Percentiles rank a stretch among this genome's conserved stretches.
phyloP scores from a whole-genome alignment of 1,140 invertebrate species.

The Bursaphelenchus mucronatus region DNA sequence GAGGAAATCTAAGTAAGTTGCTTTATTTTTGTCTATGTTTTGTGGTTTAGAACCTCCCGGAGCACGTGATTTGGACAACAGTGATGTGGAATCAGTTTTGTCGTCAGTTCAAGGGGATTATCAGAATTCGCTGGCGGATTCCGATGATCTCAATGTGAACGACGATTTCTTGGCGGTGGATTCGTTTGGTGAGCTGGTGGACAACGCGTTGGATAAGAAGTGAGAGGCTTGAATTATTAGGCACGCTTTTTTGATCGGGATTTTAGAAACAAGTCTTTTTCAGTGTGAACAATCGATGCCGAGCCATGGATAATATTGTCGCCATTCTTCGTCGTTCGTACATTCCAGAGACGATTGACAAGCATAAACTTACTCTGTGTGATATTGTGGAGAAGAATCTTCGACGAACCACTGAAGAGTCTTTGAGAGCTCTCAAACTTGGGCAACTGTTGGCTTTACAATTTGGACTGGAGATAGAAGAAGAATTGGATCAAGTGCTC shows the following conservation, averaged over 20 bases:
- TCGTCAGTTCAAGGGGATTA: slow-evolving; percentile 36
- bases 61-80: slow-evolving; percentile 31
- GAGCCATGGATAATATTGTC: slow-evolving; percentile 39
- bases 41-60: slow-evolving; percentile 6
- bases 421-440: slow-evolving; percentile 29
- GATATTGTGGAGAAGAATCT: slow-evolving; percentile 44
- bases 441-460: slow-evolving; percentile 35
- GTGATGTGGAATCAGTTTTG: slow-evolving; percentile 42
- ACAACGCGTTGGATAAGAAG: slow-evolving; percentile 45
- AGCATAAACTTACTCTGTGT: slow-evolving; percentile 30
- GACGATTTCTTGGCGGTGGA: slow-evolving; percentile 29
- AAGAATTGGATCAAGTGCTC: neutral
- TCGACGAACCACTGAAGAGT: slow-evolving; percentile 42
- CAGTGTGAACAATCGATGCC: slow-evolving; percentile 32
- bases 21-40: neutral
- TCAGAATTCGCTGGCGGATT: slow-evolving; percentile 26
- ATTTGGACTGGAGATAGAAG: slow-evolving; percentile 28
- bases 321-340: slow-evolving; percentile 28
- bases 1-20: slow-evolving; percentile 18
- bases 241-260: slow-evolving; percentile 19
- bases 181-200: slow-evolving; percentile 36
- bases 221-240: slow-evolving; percentile 5
- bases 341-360: slow-evolving; percentile 42
- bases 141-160: slow-evolving; percentile 31
- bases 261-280: slow-evolving; percentile 11